Evolutionary conservation across 2,113 vertebrate genomes (phyloP), one percentile per base, ranked within the genome.

Genomic region (Cyprinodon brontotheroides): DNA sequence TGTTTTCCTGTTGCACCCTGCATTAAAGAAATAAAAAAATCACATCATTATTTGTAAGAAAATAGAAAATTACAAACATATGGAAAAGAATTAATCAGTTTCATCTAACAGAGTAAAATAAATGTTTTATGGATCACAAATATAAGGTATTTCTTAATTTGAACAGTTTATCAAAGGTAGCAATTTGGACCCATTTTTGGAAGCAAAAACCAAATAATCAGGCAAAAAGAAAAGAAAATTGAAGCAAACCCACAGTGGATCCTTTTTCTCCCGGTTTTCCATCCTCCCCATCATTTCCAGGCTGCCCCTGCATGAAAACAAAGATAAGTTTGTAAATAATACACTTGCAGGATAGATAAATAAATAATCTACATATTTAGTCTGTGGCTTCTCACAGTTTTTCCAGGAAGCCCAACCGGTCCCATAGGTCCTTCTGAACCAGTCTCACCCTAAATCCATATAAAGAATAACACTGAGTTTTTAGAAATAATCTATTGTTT

Each of bases 1-100:
- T 92, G 92, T 85, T 94, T 95, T 76, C 94, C 95, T 22, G 89
- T 61, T 64, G 88, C 92, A 63, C 95, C 95, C 95, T 95, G 69
- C 11, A 71, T 62, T 67, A 29, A 15, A 9, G 9, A 65, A 65
- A 74, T 20, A 57, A 15, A 70, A 2, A 60, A 1, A 62, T 15
- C 1, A 4, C 36, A 20, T 2, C 13, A 3, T 57, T n/a, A 57
- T 8, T 20, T 15, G n/a, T n/a, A 57, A 3, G 9, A 57, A 57
- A 57, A 53, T 4, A 57, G 8, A 14, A 57, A 3, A 57, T 20
- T n/a, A 20, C 17, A 57, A n/a, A 9, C 9, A 20, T 57, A n/a
- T 57, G 50, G 6, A 57, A 57, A 7, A 57, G 2, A 57, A 57
- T 57, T 7, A 57, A 20, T 57, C 50, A 6, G 6, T 57, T 9